Evolutionary conservation across 2,888 invertebrate species (phyloP), one percentile per base, ranked within the genome.

Genomic region (Hartigia nigra): DNA sequence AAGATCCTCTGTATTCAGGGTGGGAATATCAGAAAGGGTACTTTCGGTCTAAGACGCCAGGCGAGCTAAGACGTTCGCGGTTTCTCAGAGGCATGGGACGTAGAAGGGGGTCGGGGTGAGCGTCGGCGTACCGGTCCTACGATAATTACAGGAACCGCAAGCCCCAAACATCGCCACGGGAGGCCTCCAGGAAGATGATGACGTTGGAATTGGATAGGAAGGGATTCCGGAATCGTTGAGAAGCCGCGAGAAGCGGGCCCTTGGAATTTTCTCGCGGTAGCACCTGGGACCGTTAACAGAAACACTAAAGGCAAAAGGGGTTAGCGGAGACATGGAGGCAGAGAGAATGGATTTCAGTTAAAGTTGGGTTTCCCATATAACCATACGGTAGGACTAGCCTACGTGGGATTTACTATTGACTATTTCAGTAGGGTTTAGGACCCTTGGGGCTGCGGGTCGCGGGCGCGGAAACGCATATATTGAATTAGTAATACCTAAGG

Each of bases 361-460:
- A 55, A 55, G 55, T 55, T 55, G 9, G 55, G 55, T 55, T 1
- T 55, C 55, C 9, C 23, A 2, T 23, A 23, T 55, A 23, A 14
- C 55, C 55, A 23, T 55, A 55, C 55, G 55, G 55, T 23, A 9
- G 55, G 55, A 55, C 55, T 23, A 55, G 5, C 23, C 55, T 55
- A 55, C 91, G 91, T 90, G 92, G 92, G 92, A 92, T 92, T 92
- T 92, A 92, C 92, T 92, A 92, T 92, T 92, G 93, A 92, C 93
- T 92, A 93, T 92, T 92, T 92, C 92, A 90, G 91, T 91, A 91
- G 92, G 92, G 92, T 92, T 92, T 75, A 39, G 55, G 55, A 55
- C 55, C 55, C 55, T 55, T 0, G 55, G 55, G 55, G 55, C 55
- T 23, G 55, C 55, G 55, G 55, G 55, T 55, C 37, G 70, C 32